A percentile compares a stretch with the other conserved stretches of the same genome.
phyloP scores from a whole-genome alignment of 2,888 invertebrate genomes.

The Lottia gigantea region DNA sequence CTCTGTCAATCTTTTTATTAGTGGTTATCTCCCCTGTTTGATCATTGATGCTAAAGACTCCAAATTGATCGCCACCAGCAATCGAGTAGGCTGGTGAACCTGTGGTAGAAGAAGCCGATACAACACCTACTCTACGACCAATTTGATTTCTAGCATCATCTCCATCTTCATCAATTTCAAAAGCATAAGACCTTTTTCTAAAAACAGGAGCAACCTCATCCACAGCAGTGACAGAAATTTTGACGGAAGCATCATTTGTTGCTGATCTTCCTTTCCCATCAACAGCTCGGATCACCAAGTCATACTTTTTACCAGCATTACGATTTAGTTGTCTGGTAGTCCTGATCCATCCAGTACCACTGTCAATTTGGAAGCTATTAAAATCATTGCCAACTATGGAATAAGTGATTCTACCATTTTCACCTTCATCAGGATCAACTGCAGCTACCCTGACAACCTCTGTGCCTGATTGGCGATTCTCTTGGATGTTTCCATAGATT shows the following conservation, averaged over 20 bases:
- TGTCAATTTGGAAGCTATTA: conserved; percentile 78
- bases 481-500: conserved; percentile 83
- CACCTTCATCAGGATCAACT: conserved; percentile 87
- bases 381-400: conserved; percentile 75
- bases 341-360: conserved; percentile 81
- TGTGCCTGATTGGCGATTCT: conserved; percentile 73
- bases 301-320: conserved; percentile 81
- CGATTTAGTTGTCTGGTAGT: conserved; percentile 84
- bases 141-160: conserved; percentile 73
- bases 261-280: conserved; percentile 44
- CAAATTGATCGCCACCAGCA: conserved; percentile 81
- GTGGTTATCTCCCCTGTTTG: conserved; percentile 83
- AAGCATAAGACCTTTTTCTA: conserved; percentile 78
- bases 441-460: conserved; percentile 83
- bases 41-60: conserved; percentile 84
- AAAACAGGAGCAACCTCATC: conserved; percentile 50
- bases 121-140: conserved; percentile 82
- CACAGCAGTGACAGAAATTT: conserved; percentile 46
- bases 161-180: conserved; percentile 85
- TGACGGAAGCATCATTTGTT: conserved; percentile 45
- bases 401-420: conserved; percentile 76
- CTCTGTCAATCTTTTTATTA: conserved; percentile 84
- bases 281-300: conserved; percentile 81
- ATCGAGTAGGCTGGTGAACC: conserved; percentile 70
- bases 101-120: conserved; percentile 65